phyloP scores from a whole-genome alignment of 1,140 invertebrate genomes.

The Drosophila kanapiae region DNA sequence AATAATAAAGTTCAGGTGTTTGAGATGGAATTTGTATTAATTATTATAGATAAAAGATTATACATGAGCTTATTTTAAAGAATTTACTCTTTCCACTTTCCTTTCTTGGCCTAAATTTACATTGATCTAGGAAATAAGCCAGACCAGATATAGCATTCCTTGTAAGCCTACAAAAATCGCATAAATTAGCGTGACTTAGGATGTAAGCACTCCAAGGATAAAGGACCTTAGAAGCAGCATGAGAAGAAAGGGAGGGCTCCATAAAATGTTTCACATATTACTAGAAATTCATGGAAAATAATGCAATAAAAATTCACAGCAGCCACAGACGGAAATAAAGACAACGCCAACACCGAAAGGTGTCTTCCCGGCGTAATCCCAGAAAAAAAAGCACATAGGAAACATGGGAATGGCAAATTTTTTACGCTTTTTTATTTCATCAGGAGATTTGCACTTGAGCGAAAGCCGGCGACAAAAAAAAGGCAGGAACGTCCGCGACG shows the following conservation, averaged over 20 bases:
- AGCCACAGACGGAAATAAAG: constrained; percentile 55
- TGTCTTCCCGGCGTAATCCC: constrained; percentile 65
- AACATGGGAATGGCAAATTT: constrained; percentile 51
- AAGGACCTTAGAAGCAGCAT: not conserved
- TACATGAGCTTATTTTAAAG: not conserved
- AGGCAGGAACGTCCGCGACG: not conserved
- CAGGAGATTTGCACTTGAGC: constrained; percentile 81
- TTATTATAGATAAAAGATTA: no score
- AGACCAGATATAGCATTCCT: not conserved
- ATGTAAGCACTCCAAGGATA: constrained; percentile 15
- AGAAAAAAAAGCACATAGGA: constrained; percentile 14
- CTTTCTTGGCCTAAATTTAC: not conserved
- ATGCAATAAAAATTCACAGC: constrained; percentile 85
- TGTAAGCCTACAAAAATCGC: constrained; percentile 37
- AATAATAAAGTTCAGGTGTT: no score
- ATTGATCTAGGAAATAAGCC: constrained; percentile 44
- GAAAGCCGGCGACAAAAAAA: constrained; percentile 63
- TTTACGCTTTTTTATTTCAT: constrained; percentile 82
- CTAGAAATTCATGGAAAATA: constrained; percentile 83
- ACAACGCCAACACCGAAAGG: constrained; percentile 33
- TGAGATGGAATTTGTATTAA: no score
- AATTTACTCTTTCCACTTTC: not conserved
- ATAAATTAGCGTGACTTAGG: constrained; percentile 58
- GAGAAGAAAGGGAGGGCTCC: constrained; percentile 12
- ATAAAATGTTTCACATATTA: constrained; percentile 75